These are phyloP conservation scores for Sesamia inferens DNA, from an alignment of 2,888 invertebrate species.

Conservation along the genomic window DNA sequence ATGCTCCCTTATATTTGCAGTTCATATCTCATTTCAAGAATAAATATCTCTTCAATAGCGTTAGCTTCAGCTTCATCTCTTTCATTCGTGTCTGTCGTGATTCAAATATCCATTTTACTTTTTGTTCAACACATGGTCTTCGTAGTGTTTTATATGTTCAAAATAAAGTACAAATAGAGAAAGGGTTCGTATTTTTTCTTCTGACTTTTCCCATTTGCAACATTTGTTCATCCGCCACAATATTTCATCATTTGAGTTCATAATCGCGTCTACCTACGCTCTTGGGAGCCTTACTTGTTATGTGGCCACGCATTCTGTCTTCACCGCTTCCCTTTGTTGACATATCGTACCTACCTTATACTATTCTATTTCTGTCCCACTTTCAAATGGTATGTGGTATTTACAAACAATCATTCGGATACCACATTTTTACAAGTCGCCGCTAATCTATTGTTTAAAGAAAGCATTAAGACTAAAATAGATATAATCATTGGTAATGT, in stretches of 20 bases:
- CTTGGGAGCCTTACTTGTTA: conserved; percentile 68
- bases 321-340: conserved; percentile 47
- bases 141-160: neutral
- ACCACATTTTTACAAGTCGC: conserved; percentile 1
- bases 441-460: conserved; percentile 10
- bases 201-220: conserved; percentile 14
- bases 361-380: conserved; percentile 38
- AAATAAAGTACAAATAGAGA: conserved; percentile 20
- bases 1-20: conserved; percentile 14
- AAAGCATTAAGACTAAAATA: conserved; percentile 20
- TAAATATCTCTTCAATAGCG: conserved; percentile 4
- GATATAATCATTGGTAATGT: conserved; percentile 14
- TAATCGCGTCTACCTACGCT: conserved; percentile 74
- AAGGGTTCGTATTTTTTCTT: conserved; percentile 1
- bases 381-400: conserved; percentile 33
- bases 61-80: neutral
- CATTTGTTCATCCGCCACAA: conserved; percentile 14
- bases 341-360: conserved; percentile 21
- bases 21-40: conserved; percentile 1
- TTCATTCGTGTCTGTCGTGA: neutral
- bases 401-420: conserved; percentile 35
- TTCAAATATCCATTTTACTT: neutral
- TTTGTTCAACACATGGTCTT: neutral
- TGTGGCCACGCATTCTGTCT: conserved; percentile 51
- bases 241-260: conserved; percentile 63